Percentiles rank a stretch among this genome's conserved stretches.
Evolutionary conservation across 2,888 invertebrate species (phyloP).

Genomic region (Pristionchus japonicus): DNA sequence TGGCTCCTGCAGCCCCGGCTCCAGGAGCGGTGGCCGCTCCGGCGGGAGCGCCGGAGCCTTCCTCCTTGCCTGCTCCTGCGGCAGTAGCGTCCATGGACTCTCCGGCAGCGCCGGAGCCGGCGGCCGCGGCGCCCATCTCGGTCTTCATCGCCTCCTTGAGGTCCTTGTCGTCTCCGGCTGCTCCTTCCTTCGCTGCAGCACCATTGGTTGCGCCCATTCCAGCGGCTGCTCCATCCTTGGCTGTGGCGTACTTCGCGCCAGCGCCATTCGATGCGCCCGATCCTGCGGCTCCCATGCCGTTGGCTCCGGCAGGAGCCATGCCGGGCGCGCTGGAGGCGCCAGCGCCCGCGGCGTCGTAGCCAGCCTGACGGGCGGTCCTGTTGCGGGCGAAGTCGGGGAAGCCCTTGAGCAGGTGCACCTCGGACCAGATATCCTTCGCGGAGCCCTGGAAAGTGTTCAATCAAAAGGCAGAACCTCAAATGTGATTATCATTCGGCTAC

Average conservation of each 20-base stretch:
- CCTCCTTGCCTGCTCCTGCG: not conserved
- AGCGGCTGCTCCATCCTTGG: not conserved
- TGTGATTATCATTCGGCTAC: too few species aligned
- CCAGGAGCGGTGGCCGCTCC: not conserved
- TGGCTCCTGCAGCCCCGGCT: not conserved
- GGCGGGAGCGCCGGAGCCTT: not conserved
- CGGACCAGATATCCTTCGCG: slow-evolving; percentile 73
- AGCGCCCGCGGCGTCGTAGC: not conserved
- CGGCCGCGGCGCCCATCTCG: not conserved
- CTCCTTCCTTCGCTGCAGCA: not conserved
- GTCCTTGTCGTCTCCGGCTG: not conserved
- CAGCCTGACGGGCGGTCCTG: slow-evolving; percentile 66
- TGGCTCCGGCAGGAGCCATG: slow-evolving; percentile 49
- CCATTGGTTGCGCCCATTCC: not conserved
- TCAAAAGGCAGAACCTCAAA: too few species aligned
- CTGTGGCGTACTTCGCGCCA: not conserved
- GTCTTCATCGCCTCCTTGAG: not conserved
- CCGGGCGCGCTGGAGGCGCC: not conserved
- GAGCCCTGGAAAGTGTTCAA: slow-evolving; percentile 64
- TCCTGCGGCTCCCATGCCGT: not conserved
- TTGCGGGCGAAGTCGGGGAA: slow-evolving; percentile 58
- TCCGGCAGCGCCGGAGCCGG: not conserved
- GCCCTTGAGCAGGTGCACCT: slow-evolving; percentile 70
- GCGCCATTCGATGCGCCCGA: not conserved
- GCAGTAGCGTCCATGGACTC: not conserved